Evolutionary conservation across 2,113 vertebrate species (phyloP), one percentile per base, ranked within the genome.

Genomic region (Euleptes europaea): DNA sequence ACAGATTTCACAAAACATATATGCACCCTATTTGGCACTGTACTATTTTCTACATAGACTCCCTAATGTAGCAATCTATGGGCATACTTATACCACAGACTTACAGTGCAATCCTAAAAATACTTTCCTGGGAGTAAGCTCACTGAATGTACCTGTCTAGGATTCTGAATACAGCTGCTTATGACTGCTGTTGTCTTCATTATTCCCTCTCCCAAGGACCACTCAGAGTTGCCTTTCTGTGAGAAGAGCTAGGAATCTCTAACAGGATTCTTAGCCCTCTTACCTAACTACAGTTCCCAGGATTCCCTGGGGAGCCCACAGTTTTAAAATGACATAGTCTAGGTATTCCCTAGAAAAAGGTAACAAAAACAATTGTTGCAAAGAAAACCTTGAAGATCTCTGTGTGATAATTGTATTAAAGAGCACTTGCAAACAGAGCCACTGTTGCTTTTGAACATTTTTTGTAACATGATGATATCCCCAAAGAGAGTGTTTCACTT

Each of bases 401-500:
- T 93, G 91, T 91, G 94, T 95, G 86, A 83, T 88, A 85, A 80
- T 87, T 84, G 88, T 88, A 81, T 94, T 87, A 89, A 91, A 86
- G 92, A 92, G 88, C 90, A 90, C 94, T 89, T 86, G 90, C 89
- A 90, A 90, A 87, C 92, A 91, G 85, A 92, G 91, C 92, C 91
- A 88, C 90, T 93, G 90, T 93, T 93, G 84, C 94, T 94, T 95
- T 93, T 92, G 91, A 94, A 94, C 87, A 89, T 84, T 78, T 86
- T 88, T 85, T 91, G 85, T 76, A 92, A 92, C 91, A 90, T 87
- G 86, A 89, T 86, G 90, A 92, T 94, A 93, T 92, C 91, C 93
- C 88, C 86, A 33, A 76, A 82, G 90, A 86, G 88, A 87, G 92
- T 91, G 83, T 81, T 94, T 94, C 91, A 87, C 87, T 90, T 94